Base-by-base conservation (phyloP, 2,113 vertebrate genomes). In the Alligator sinensis region DNA sequence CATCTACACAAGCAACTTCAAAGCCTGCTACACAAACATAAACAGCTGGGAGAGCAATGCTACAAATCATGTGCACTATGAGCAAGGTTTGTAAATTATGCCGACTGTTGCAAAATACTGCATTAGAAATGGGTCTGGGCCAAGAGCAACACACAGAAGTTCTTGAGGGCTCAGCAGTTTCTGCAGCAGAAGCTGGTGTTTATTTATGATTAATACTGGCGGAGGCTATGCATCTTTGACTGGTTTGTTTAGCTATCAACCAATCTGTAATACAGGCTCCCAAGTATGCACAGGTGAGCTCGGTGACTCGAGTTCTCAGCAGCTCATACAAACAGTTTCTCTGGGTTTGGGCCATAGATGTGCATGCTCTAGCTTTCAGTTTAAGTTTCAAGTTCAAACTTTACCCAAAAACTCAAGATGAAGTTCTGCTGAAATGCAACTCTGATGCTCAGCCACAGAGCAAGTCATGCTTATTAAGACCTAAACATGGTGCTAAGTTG, bases 131-230 rank as follows among this genome's bases (percentile, higher is more conserved):
- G n/a, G n/a, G n/a, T 70, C 18, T 60, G 62, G 79, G 59, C 58
- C 30, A 87, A 74, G 7, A 22, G 4, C 4, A 25, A 90, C 25
- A 91, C 7, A 28, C 79, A 82, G 59, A 10, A 93, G 34, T 18
- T 68, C 27, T 83, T 28, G 47, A 17, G 17, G 66, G 74, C 82
- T 85, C 84, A 83, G 5, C 78, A 57, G 24, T 78, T 95, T 88
- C 77, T 81, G 47, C 75, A 83, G 2, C 3, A 16, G 85, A 68
- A 83, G 4, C 66, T 34, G 34, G n/a, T 70, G 64, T 62, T 80
- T 77, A 21, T 55, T 93, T 93, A 79, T 95, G 86, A 90, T 93
- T 93, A 94, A 93, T 84, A 94, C 47, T 61, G 64, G 77, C 7
- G n/a, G 30, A 34, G 27, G 54, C 30, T 60, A 58, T 82, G 30